Base-by-base conservation (phyloP, 2,797 vertebrate species). In the Ptychobarbus kaznakovi region DNA sequence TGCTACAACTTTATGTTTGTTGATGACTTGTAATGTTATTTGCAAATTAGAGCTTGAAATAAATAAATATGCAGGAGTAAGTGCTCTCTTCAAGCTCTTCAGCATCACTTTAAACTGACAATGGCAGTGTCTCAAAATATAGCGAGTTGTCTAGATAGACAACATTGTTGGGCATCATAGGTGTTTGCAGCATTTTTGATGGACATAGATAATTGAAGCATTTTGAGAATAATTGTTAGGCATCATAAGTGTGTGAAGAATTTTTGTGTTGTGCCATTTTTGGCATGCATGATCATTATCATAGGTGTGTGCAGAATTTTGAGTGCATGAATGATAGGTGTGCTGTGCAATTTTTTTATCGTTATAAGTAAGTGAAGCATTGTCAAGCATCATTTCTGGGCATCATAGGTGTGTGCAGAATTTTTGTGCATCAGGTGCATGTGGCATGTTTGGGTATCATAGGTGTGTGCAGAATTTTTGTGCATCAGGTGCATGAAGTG, bases 21-120 rank as follows among this genome's bases (percentile, higher is more conserved):
- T 83, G 1, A 38, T 68, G 22, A 40, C 32, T 20, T 76, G 46
- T 22, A 70, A 42, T 20, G 38, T 22, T 46, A 46, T 73, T 44
- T 42, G n/a, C 32, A 32, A 42, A 44, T 12, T 1, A 20, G 15
- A 25, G n/a, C 20, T 10, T 28, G 32, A 16, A 49, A 49, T 11
- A 10, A 44, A 44, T 69, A 38, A 28, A 70, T 74, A 15, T 40
- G 32, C 51, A 56, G 35, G 42, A 72, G 53, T 42, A 35, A 72
- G 66, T 82, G 12, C 5, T 58, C 11, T 61, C 66, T 20, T 46
- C 2, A 49, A 46, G 44, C 73, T 28, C 32, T 32, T 32, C 61
- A 83, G 82, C 82, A 76, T 83, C 82, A 68, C 73, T 76, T 83
- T 76, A n/a, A 76, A 66, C 46, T 56, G 61, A 68, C 35, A 40